Percentiles rank a stretch among this genome's conserved stretches.
These are phyloP conservation scores for Lithophane semibrunnea DNA, from an alignment of 2,888 invertebrate genomes.

Conservation along the genomic window DNA sequence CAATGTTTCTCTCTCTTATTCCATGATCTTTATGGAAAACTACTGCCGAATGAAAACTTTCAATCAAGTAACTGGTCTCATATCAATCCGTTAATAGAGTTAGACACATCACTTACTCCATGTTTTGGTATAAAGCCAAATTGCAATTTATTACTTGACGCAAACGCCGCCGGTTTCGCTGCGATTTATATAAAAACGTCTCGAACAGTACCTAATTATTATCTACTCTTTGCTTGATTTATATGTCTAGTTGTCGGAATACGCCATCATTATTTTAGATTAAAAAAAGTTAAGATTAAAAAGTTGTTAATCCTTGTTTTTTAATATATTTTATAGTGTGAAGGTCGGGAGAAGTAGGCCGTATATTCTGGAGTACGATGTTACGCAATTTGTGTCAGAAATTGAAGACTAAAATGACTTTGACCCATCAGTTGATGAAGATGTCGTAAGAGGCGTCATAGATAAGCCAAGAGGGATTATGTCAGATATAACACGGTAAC, in stretches of 20 bases:
- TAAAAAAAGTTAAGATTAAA: slow-evolving; percentile 49
- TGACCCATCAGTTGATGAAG: not conserved
- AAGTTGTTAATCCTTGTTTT: slow-evolving; percentile 40
- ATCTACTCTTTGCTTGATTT: slow-evolving; percentile 69
- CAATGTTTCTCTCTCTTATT: slow-evolving; percentile 8
- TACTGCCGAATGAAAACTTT: slow-evolving; percentile 14
- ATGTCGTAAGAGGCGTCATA: slow-evolving; percentile 5
- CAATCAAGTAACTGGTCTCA: slow-evolving; percentile 30
- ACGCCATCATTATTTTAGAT: slow-evolving; percentile 39
- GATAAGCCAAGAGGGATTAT: not conserved
- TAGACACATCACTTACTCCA: slow-evolving; percentile 69
- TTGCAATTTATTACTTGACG: slow-evolving; percentile 82
- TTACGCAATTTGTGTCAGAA: slow-evolving; percentile 25
- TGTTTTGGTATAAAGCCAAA: slow-evolving; percentile 78
- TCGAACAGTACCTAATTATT: slow-evolving; percentile 70
- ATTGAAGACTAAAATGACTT: slow-evolving; percentile 10
- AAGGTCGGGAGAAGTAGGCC: slow-evolving; percentile 46
- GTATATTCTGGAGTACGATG: slow-evolving; percentile 27
- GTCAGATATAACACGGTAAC: not conserved
- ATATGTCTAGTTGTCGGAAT: slow-evolving; percentile 58
- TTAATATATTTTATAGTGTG: slow-evolving; percentile 14
- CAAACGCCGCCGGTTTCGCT: slow-evolving; percentile 67
- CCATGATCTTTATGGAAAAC: slow-evolving; percentile 27
- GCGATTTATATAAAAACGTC: slow-evolving; percentile 72
- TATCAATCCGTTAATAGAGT: slow-evolving; percentile 64